These are phyloP conservation scores for Ancistrus triradiatus DNA, from an alignment of 2,113 vertebrate genomes.

Conservation along the genomic window DNA sequence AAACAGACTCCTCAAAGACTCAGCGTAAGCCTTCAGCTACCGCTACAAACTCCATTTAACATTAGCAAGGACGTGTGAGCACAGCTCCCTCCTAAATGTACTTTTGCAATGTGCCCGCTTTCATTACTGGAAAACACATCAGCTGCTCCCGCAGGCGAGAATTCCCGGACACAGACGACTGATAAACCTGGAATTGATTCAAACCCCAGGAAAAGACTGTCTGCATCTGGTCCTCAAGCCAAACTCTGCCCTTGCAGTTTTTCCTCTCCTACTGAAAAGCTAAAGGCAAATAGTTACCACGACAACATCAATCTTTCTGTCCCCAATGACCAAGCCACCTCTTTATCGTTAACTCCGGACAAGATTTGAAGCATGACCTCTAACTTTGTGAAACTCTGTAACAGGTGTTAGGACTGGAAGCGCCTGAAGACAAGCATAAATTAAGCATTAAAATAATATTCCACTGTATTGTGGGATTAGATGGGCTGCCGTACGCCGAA, in stretches of 20 bases:
- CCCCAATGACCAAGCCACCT: slow-evolving; percentile 46
- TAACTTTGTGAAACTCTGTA: slow-evolving; percentile 55
- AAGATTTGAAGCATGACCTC: slow-evolving; percentile 71
- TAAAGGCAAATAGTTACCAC: slow-evolving; percentile 66
- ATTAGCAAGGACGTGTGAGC: slow-evolving; percentile 61
- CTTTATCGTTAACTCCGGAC: slow-evolving; percentile 66
- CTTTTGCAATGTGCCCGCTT: slow-evolving; percentile 69
- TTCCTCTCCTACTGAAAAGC: slow-evolving; percentile 36
- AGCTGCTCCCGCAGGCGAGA: slow-evolving; percentile 59
- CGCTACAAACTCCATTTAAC: slow-evolving; percentile 55
- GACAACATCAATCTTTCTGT: slow-evolving; percentile 68
- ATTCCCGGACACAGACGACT: slow-evolving; percentile 70
- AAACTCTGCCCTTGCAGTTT: slow-evolving; percentile 59
- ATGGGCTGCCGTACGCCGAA: slow-evolving; percentile 21
- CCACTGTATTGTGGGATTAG: slow-evolving; percentile 33
- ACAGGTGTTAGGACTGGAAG: slow-evolving; percentile 48
- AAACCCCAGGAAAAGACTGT: slow-evolving; percentile 64
- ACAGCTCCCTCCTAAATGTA: slow-evolving; percentile 65
- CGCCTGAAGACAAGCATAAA: slow-evolving; percentile 31
- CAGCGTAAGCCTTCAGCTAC: slow-evolving; percentile 26
- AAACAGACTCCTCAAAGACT: slow-evolving; percentile 28
- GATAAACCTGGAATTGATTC: slow-evolving; percentile 78
- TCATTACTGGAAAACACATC: slow-evolving; percentile 77
- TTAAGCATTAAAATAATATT: slow-evolving; percentile 19
- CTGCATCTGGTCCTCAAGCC: slow-evolving; percentile 67